Evolutionary conservation across 1,140 invertebrate species (phyloP), one percentile per base, ranked within the genome.

Genomic region (Lineus longissimus): DNA sequence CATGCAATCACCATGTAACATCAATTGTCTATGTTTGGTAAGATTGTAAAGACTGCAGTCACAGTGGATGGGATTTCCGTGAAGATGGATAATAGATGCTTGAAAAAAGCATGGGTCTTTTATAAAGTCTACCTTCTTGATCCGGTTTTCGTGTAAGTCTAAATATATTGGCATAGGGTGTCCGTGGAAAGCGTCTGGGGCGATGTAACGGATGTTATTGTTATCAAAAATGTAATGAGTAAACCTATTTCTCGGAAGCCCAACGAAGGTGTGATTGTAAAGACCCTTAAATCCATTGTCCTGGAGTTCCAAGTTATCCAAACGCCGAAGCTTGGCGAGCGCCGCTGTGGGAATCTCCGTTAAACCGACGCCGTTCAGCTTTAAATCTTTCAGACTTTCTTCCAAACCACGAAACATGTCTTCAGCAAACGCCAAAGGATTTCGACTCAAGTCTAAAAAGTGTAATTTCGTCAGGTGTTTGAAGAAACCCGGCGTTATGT

Each of bases 371-470:
- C 47, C 47, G 47, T 51, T 51, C 47, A 51, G 25, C n/a, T 51
- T 51, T n/a, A 51, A 51, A 27, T 51, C 47, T n/a, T 27, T 19
- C n/a, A 51, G n/a, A 19, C 19, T 23, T 6, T 51, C n/a, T 27
- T 51, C 47, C 47, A 51, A 51, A n/a, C 47, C 47, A 6, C 47
- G 4, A n/a, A 51, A 51, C n/a, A 51, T 51, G n/a, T 51, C 9
- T 9, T 51, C 47, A 27, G n/a, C 9, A n/a, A 51, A 51, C n/a
- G 4, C 6, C 47, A 51, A 19, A 6, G 47, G 47, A 27, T 51
- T 51, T n/a, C 47, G 6, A n/a, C 47, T 51, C 47, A 51, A 51
- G 47, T 51, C 47, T 19, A 51, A 27, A n/a, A 51, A 51, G 47
- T 51, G 47, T 27, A 51, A 27, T 51, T 51, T 51, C 25, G n/a